These are phyloP conservation scores for Rhynchonema sp. DNA, from an alignment of 2,888 invertebrate genomes.

Conservation along the genomic window DNA sequence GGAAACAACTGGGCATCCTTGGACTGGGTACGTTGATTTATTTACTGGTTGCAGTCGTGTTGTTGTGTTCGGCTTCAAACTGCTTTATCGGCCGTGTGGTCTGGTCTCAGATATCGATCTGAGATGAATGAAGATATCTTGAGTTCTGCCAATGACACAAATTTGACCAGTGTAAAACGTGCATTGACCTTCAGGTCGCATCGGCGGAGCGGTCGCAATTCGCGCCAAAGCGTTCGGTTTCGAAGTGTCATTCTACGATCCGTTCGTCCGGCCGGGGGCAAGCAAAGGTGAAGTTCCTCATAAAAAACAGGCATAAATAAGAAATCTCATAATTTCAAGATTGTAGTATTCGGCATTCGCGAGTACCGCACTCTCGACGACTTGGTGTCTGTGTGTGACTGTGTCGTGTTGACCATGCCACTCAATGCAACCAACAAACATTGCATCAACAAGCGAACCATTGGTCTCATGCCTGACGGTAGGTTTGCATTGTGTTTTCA, in stretches of 20 bases:
- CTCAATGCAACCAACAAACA: conserved; percentile 97
- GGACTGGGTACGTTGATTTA: conserved; percentile 52
- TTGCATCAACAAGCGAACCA: conserved; percentile 51
- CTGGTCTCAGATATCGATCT: too few species aligned
- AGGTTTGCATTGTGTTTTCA: too few species aligned
- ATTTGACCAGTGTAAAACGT: too few species aligned
- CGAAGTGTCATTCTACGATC: conserved; percentile 97
- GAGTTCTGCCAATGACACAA: too few species aligned
- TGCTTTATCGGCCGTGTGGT: too few species aligned
- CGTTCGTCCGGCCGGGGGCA: conserved; percentile 93
- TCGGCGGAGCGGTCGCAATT: conserved; percentile 88
- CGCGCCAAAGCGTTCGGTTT: conserved; percentile 96
- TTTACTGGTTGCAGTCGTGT: too few species aligned
- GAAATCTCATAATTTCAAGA: too few species aligned
- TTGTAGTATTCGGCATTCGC: conserved; percentile 78
- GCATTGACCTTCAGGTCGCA: too few species aligned
- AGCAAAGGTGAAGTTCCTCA: too few species aligned
- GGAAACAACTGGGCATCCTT: conserved; percentile 92
- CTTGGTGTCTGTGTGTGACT: conserved; percentile 92
- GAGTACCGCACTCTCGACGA: conserved; percentile 90
- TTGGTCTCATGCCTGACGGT: background rate
- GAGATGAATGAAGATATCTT: too few species aligned
- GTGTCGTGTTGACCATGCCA: conserved; percentile 93
- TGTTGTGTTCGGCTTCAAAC: too few species aligned
- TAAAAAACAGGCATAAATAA: too few species aligned